These are phyloP conservation scores for Leptinotarsa undecemlineata DNA, from an alignment of 1,140 invertebrate genomes.

Conservation along the genomic window DNA sequence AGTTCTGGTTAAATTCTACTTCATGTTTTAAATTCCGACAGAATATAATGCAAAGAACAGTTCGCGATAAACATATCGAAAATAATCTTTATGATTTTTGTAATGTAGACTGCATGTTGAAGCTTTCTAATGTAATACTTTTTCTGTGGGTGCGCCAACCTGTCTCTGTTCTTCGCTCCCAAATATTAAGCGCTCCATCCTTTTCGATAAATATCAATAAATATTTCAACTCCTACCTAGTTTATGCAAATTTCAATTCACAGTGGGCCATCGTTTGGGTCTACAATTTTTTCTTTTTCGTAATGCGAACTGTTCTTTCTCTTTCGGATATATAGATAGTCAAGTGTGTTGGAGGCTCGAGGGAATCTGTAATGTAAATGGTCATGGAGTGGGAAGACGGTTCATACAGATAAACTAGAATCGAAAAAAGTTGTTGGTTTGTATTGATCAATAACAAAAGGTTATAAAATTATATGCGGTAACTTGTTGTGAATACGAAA, in stretches of 20 bases:
- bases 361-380: not conserved
- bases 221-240: slow-evolving; percentile 31
- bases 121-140: slow-evolving; percentile 25
- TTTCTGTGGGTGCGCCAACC: slow-evolving; percentile 25
- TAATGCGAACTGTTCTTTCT: not conserved
- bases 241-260: slow-evolving; percentile 32
- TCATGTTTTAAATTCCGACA: not conserved
- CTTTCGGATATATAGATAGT: not conserved
- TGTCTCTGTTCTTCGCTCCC: slow-evolving; percentile 14
- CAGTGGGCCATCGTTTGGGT: slow-evolving; percentile 20
- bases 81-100: slow-evolving; percentile 2
- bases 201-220: slow-evolving; percentile 33
- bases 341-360: not conserved
- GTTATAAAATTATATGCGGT: too few species aligned
- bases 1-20: not conserved
- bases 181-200: slow-evolving; percentile 15
- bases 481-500: too few species aligned
- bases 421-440: too few species aligned
- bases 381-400: not conserved
- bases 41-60: not conserved
- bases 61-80: not conserved
- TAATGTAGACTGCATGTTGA: not conserved
- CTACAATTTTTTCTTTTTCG: not conserved
- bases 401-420: too few species aligned
- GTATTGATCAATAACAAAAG: too few species aligned